Evolutionary conservation across 1,140 invertebrate genomes (phyloP).

Genomic region (Tribolium madens): DNA sequence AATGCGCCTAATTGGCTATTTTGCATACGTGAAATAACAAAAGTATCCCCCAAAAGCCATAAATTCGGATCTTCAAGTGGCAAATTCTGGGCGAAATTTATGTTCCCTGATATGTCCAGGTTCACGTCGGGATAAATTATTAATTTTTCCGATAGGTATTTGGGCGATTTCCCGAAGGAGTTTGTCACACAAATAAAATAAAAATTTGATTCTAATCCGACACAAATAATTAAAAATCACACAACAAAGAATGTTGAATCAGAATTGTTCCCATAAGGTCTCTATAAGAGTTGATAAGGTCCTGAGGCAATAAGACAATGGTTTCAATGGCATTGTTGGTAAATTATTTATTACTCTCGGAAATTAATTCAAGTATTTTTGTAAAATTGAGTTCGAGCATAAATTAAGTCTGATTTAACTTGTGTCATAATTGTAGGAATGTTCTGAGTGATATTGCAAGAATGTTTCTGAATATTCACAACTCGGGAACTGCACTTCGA

Average conservation of each 20-base stretch:
- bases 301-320: not conserved
- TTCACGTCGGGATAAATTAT: constrained; percentile 27
- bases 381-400: not conserved
- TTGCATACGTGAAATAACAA: constrained; percentile 27
- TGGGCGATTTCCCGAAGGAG: constrained; percentile 25
- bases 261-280: not conserved
- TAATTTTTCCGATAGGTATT: constrained; percentile 36
- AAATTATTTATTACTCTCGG: not conserved
- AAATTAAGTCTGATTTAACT: not conserved
- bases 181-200: constrained; percentile 18
- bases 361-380: not conserved
- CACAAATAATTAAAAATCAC: constrained; percentile 1
- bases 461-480: not conserved
- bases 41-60: constrained; percentile 21
- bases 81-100: constrained; percentile 27
- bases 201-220: constrained; percentile 27
- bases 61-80: constrained; percentile 37
- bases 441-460: not conserved
- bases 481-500: not conserved
- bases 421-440: not conserved
- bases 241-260: not conserved
- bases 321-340: not conserved
- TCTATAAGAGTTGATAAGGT: not conserved
- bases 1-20: constrained; percentile 27
- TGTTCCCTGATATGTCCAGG: constrained; percentile 24